Evolutionary conservation across 2,113 vertebrate species (phyloP).

Genomic region (Tenebrosternarchus preto): DNA sequence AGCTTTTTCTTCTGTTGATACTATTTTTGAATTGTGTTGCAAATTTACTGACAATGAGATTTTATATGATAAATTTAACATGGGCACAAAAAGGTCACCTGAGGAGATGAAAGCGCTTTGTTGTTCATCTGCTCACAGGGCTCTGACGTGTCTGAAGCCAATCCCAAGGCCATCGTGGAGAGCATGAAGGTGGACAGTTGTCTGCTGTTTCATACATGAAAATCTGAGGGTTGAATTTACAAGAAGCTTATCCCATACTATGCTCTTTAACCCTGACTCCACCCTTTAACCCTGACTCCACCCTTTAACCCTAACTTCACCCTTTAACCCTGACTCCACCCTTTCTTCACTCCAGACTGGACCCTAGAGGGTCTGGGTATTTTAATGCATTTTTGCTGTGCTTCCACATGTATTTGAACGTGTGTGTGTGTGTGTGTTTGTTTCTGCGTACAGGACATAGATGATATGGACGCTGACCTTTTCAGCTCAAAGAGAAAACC

Average conservation of each 20-base stretch:
- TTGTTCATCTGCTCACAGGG: constrained; percentile 39
- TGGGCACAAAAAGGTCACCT: too few species aligned
- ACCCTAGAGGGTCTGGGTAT: too few species aligned
- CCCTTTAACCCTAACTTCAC: neutral
- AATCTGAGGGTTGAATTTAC: too few species aligned
- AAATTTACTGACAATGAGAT: too few species aligned
- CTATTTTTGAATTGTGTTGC: too few species aligned
- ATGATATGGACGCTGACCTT: constrained; percentile 83
- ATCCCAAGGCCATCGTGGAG: constrained; percentile 74
- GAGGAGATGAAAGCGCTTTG: neutral
- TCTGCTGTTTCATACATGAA: neutral
- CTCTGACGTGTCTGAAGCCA: constrained; percentile 66
- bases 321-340: neutral
- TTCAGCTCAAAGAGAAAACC: constrained; percentile 74
- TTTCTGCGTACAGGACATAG: constrained; percentile 73
- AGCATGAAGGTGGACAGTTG: constrained; percentile 72
- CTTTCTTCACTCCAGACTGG: too few species aligned
- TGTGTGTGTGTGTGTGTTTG: neutral
- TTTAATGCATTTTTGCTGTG: neutral
- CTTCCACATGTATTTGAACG: neutral
- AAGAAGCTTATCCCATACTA: too few species aligned
- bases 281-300: too few species aligned
- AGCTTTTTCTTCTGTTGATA: constrained; percentile 46
- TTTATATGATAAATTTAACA: too few species aligned
- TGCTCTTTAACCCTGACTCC: neutral